These are phyloP conservation scores for Paradoxurus hermaphroditus DNA, from an alignment of 2,113 vertebrate species.

Conservation along the genomic window DNA sequence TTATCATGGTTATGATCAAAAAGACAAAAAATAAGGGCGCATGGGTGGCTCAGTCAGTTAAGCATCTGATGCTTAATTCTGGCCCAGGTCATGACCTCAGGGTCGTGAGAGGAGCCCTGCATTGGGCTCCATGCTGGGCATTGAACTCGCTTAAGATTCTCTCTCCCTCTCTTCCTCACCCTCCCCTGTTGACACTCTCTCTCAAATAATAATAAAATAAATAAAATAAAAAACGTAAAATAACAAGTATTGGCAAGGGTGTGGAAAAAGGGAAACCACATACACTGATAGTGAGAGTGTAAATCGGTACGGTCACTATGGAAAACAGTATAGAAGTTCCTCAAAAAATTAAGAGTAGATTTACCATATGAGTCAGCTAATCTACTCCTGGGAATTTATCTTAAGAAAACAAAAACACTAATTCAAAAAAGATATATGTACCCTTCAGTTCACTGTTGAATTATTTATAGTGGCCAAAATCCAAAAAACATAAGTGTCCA, in stretches of 20 bases:
- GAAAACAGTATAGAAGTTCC: neutral
- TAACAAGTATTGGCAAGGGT: neutral
- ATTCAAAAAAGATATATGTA: neutral
- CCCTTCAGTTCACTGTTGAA: neutral
- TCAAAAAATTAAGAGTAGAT: neutral
- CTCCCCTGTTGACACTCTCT: too few species aligned
- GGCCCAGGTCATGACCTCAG: too few species aligned
- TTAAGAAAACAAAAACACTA: neutral
- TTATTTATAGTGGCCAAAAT: neutral
- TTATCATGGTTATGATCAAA: neutral
- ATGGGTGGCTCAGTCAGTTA: too few species aligned
- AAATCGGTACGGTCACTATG: neutral
- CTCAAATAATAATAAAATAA: too few species aligned
- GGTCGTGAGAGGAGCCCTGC: too few species aligned
- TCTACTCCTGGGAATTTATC: neutral
- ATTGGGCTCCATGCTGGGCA: too few species aligned
- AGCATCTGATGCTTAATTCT: too few species aligned
- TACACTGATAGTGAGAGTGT: neutral
- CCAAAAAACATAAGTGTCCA: neutral
- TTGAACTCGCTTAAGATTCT: too few species aligned
- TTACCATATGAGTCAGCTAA: neutral
- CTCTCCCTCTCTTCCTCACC: too few species aligned
- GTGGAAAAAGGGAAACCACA: neutral
- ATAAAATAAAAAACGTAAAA: neutral
- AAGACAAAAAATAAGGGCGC: neutral